Evolutionary conservation across 2,797 vertebrate species (phyloP).

Genomic region (Sebastes iracundus): DNA sequence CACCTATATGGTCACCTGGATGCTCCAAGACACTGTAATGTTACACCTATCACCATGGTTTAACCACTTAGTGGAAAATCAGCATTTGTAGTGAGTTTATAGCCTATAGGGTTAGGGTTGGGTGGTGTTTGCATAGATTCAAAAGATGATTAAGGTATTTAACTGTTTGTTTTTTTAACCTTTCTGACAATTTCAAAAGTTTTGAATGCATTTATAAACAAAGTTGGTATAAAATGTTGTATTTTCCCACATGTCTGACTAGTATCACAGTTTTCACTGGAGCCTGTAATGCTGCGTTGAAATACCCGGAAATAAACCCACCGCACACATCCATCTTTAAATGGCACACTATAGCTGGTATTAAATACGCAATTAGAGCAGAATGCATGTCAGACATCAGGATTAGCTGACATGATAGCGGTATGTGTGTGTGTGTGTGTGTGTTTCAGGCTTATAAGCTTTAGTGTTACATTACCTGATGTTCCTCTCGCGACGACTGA

Average conservation of each 20-base stretch:
- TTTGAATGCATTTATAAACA: neutral
- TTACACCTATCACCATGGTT: neutral
- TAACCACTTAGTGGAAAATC: neutral
- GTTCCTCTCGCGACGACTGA: neutral
- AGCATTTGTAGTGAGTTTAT: neutral
- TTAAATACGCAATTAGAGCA: neutral
- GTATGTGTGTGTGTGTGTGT: neutral
- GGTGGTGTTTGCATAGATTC: neutral
- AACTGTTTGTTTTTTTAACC: neutral
- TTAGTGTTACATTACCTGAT: constrained; percentile 16
- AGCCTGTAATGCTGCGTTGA: neutral
- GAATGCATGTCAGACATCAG: neutral
- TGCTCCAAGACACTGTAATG: neutral
- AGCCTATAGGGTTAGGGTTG: too few relatives aligned
- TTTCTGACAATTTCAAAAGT: neutral
- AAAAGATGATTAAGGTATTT: neutral
- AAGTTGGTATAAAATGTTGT: neutral
- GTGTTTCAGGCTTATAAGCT: too few relatives aligned
- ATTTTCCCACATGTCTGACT: neutral
- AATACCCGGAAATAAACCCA: neutral
- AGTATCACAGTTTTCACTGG: neutral
- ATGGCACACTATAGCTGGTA: too few relatives aligned
- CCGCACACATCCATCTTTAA: neutral
- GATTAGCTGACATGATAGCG: neutral
- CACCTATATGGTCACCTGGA: neutral